A percentile compares a stretch with the other conserved stretches of the same genome.
Conservation (phyloP, 2,113 vertebrate species). For the Gallinago jamesoni region DNA sequence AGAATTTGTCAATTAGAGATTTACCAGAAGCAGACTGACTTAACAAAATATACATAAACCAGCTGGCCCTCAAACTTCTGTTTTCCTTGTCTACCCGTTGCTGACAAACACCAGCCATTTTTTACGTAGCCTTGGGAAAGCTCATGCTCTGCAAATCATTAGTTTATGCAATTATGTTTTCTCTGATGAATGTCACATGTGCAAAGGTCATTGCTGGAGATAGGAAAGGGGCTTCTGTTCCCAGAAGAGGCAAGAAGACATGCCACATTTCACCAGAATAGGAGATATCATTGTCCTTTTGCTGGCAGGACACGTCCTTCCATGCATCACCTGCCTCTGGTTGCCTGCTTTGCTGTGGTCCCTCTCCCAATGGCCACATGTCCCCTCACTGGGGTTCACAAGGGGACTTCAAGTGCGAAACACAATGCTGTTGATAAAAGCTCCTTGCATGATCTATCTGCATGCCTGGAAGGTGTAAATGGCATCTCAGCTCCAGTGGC, state of each 20-base stretch:
- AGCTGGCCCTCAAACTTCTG: not conserved
- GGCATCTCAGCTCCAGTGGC: not conserved
- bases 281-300: not conserved
- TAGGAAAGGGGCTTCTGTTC: not conserved
- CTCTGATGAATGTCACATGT: not conserved
- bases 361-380: not conserved
- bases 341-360: not conserved
- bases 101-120: constrained; percentile 24
- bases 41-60: constrained; percentile 6
- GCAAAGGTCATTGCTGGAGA: not conserved
- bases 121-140: constrained; percentile 10
- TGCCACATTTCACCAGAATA: not conserved
- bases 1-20: not conserved
- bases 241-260: not conserved
- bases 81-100: rapidly evolving
- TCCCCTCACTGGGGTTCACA: not conserved
- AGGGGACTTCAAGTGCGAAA: not conserved
- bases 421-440: not conserved
- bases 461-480: not conserved
- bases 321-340: not conserved
- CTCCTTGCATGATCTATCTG: rapidly evolving
- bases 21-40: not conserved
- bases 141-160: not conserved
- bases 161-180: not conserved
- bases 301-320: not conserved